Base-by-base conservation (phyloP, 2,888 invertebrate genomes). In the Drosophila affinis region DNA sequence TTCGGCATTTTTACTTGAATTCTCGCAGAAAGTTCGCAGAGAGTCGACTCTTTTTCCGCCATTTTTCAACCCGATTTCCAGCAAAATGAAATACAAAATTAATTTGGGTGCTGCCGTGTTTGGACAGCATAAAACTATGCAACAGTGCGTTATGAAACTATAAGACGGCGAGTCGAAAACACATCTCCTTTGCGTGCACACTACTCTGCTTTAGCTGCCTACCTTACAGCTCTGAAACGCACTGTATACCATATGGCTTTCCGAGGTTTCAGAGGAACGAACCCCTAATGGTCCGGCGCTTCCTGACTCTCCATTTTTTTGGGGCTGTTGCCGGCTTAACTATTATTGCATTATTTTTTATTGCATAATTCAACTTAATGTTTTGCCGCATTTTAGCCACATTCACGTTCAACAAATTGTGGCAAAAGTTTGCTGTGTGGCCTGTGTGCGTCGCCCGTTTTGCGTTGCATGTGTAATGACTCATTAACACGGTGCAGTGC, bases 401-500 rank as follows among this genome's bases (percentile, higher is more conserved):
- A 74, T 84, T 71, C 88, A 87, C 81, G 76, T 70, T 88, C 76
- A 76, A 69, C 86, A 81, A 82, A 88, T 76, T 87, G 82, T 74
- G 69, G 49, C 49, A 68, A 77, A 78, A 85, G 60, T 65, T 85
- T 46, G 18, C 49, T 65, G 21, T 65, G 69, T 58, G 53, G 12
- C 34, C 34, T 5, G 34, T 34, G 62, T 34, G 64, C 60, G 45
- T 65, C 69, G 53, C 67, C 71, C 70, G 65, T 77, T 87, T 64
- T 68, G 71, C 72, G 79, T 83, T 85, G 83, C 83, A 83, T 83
- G 89, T 83, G 88, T 81, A 87, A 89, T 81, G 86, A 87, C 79
- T 89, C 88, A 89, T 89, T 83, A 83, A 89, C 88, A 75, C 70
- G 82, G 71, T 85, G 79, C 86, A 76, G 81, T 85, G 79, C 86